Conservation (phyloP, 2,888 invertebrate genomes). For the Rotaria sp. region DNA sequence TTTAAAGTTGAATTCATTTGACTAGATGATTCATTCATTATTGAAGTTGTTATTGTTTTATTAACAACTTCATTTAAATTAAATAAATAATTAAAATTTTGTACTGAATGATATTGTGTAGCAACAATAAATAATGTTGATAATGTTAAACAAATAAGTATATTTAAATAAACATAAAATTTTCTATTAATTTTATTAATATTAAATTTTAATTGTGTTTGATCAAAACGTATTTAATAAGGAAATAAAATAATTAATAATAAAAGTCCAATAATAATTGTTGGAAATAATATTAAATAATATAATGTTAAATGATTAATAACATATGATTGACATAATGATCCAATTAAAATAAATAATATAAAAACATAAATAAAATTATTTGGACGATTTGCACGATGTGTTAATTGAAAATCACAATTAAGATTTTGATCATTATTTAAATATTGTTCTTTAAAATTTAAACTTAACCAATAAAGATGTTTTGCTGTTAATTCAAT, state of each 20-base stretch:
- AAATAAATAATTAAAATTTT: background rate
- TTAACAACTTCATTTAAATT: background rate
- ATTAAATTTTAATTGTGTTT: background rate
- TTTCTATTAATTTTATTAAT: background rate
- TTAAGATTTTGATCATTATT: background rate
- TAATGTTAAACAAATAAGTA: background rate
- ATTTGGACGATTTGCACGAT: background rate
- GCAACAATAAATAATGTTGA: slow-evolving; percentile 3
- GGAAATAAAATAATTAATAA: background rate
- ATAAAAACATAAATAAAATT: background rate
- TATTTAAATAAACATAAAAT: slow-evolving; percentile 27
- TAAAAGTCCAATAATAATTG: background rate
- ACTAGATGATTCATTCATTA: background rate
- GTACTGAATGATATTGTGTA: background rate
- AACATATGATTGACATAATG: slow-evolving; percentile 10
- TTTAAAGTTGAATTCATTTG: background rate
- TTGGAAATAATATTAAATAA: background rate
- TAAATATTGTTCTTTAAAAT: background rate
- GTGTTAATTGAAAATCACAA: background rate
- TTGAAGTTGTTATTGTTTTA: background rate
- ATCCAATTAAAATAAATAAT: background rate
- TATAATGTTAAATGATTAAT: background rate
- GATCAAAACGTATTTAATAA: background rate
- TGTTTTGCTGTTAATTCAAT: background rate
- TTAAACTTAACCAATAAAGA: background rate